Conservation (phyloP, 2,113 vertebrate species). For the Callorhinus ursinus region DNA sequence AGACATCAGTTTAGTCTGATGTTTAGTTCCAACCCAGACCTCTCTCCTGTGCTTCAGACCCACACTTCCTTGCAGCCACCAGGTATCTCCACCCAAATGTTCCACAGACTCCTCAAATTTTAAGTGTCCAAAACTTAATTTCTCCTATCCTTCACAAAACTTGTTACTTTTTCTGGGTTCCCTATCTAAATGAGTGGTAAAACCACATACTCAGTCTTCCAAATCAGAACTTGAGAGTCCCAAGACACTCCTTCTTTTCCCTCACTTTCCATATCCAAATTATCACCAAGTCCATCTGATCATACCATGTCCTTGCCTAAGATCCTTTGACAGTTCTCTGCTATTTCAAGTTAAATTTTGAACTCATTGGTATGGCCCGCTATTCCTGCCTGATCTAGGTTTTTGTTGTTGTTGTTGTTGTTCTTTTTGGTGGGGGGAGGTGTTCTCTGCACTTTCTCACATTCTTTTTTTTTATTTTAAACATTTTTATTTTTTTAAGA, state of each 20-base stretch:
- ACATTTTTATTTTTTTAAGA: too few relatives aligned
- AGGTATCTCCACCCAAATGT: background rate
- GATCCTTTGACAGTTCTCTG: background rate
- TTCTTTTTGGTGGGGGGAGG: background rate
- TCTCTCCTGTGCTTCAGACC: slow-evolving; percentile 6
- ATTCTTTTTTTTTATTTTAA: background rate
- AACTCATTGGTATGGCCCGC: background rate
- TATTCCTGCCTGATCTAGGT: background rate
- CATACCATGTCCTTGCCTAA: background rate
- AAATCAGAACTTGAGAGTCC: slow-evolving; percentile 13
- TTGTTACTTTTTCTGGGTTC: background rate
- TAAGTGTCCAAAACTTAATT: background rate
- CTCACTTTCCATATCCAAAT: background rate
- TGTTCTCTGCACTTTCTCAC: background rate
- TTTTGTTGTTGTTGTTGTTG: too few relatives aligned
- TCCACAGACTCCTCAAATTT: slow-evolving; percentile 3
- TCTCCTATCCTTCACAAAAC: background rate
- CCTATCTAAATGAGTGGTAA: background rate
- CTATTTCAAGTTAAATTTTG: slow-evolving; percentile 10
- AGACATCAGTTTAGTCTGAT: background rate
- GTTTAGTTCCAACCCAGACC: background rate
- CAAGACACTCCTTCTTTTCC: background rate
- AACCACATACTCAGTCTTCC: background rate
- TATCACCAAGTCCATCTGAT: background rate
- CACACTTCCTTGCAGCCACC: background rate